phyloP scores from a whole-genome alignment of 2,888 invertebrate species.

The Hyposoter dolosus region DNA sequence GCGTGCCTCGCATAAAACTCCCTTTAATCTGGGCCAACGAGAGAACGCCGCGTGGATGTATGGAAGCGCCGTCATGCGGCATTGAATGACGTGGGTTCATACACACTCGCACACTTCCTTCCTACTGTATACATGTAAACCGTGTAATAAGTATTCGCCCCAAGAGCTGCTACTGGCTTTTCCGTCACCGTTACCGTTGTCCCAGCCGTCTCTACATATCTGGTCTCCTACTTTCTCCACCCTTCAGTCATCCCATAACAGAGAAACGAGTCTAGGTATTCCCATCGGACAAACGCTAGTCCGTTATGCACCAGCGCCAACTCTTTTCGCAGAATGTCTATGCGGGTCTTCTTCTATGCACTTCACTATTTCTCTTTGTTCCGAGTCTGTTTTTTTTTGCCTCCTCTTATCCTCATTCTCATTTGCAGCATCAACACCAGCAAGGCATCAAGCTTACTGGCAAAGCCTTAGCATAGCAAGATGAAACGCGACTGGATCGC shows the following conservation, averaged over 20 bases:
- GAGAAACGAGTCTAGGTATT: constrained; percentile 59
- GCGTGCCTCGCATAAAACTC: constrained; percentile 76
- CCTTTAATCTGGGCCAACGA: constrained; percentile 78
- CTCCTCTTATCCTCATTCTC: constrained; percentile 30
- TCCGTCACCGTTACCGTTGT: constrained; percentile 53
- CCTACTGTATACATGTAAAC: constrained; percentile 38
- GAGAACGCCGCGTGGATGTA: constrained; percentile 64
- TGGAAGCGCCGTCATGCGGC: constrained; percentile 59
- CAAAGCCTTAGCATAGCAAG: constrained; percentile 33
- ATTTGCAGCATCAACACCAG: constrained; percentile 20
- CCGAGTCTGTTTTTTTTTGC: constrained; percentile 19
- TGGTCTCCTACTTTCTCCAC: constrained; percentile 26
- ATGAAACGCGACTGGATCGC: constrained; percentile 48
- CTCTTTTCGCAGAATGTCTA: constrained; percentile 31
- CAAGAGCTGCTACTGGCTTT: constrained; percentile 57
- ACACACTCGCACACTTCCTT: constrained; percentile 55
- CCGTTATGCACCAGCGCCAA: constrained; percentile 43
- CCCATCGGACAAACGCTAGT: constrained; percentile 63
- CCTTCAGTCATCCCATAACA: constrained; percentile 56
- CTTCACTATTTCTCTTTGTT: constrained; percentile 50
- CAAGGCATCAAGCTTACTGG: constrained; percentile 42
- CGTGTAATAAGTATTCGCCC: constrained; percentile 58
- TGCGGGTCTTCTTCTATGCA: constrained; percentile 34
- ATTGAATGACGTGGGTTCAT: constrained; percentile 66
- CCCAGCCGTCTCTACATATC: constrained; percentile 34